Base-by-base conservation (phyloP, 2,797 vertebrate genomes). In the Rallus crepitans region DNA sequence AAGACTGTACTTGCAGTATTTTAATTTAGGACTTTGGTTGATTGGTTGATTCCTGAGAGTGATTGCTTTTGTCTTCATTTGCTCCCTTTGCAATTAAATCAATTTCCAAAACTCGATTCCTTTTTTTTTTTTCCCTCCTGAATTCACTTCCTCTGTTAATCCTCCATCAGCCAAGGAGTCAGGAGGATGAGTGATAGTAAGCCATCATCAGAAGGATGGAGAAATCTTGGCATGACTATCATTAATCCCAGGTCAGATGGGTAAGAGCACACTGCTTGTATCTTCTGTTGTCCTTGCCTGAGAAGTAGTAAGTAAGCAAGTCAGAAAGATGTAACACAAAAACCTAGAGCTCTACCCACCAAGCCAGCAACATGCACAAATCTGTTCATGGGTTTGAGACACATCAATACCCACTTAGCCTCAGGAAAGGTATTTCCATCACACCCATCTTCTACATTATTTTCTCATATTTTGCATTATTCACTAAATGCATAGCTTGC, bases 381-480 rank as follows among this genome's bases (percentile, higher is more conserved):
- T 90, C 52, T 93, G 56, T 73, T 72, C 21, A 52, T 30, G 57
- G 60, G 31, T 87, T 61, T 89, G 60, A 91, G 91, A 77, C 53
- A 80, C 71, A 77, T 47, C 89, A 87, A 21, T 92, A 73, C 33
- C 9, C 48, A 64, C 59, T 61, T 82, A 77, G 60, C 79, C 89
- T 89, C 5, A 0, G 79, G 76, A 93, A 87, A 93, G 56, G 57
- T 87, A 82, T 91, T 95, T 91, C 78, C 37, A 71, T 87, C 83
- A 71, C 28, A 66, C 68, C 63, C 68, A 53, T 63, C 65, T 78
- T 79, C 77, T 70, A 73, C 0, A 5, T 53, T 61, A 31, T 86
- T 91, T 83, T 90, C 24, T 82, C 39, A 47, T 83, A 19, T 85
- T 93, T 75, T 94, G 37, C 48, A 48, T 93, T 82, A 68, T 78